Percentiles rank a stretch among this genome's conserved stretches.
Conservation (phyloP, 2,888 invertebrate genomes). For the Stenichneumon culpator region DNA sequence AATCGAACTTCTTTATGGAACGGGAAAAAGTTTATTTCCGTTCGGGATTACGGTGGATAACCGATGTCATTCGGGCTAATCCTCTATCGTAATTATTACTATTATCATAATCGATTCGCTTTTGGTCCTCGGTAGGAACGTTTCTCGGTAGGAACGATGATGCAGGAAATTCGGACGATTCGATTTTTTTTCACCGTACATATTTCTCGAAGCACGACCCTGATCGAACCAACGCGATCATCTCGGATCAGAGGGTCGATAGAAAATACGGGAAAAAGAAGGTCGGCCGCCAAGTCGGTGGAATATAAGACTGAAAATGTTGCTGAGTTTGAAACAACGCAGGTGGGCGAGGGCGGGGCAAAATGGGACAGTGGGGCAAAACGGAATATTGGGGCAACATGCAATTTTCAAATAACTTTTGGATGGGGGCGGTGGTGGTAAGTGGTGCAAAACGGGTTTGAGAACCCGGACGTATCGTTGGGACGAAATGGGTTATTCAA, state of each 20-base stretch:
- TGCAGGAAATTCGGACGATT: background rate
- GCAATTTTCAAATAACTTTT: no score
- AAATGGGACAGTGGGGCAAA: no score
- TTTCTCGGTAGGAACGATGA: no score
- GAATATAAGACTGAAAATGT: no score
- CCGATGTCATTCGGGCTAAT: slow-evolving; percentile 25
- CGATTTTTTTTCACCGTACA: background rate
- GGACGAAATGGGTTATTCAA: no score
- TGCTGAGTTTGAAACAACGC: no score
- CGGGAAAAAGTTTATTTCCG: slow-evolving; percentile 55
- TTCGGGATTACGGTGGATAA: slow-evolving; percentile 60
- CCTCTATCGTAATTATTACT: background rate
- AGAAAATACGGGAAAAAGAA: background rate
- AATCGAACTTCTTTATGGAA: slow-evolving; percentile 59
- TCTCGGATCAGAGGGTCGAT: background rate
- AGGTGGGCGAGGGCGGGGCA: no score
- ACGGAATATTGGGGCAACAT: no score
- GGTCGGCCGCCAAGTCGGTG: background rate
- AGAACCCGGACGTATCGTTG: no score
- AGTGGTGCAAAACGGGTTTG: no score
- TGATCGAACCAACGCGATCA: background rate
- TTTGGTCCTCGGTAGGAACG: background rate
- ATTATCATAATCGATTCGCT: background rate
- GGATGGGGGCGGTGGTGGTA: no score
- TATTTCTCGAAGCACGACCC: no score